These are phyloP conservation scores for Uropsilus gracilis DNA, from an alignment of 2,113 vertebrate genomes.

Conservation along the genomic window DNA sequence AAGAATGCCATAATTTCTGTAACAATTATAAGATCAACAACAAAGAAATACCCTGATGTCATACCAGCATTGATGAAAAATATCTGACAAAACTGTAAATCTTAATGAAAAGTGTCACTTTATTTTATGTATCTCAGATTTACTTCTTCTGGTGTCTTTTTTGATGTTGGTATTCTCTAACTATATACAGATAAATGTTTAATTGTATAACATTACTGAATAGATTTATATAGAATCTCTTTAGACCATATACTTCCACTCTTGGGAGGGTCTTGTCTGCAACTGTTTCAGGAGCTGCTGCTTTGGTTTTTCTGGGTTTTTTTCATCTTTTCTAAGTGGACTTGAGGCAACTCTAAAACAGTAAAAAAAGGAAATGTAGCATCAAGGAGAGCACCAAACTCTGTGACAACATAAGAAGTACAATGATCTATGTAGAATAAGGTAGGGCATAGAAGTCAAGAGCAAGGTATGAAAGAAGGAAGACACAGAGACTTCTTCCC, in stretches of 20 bases:
- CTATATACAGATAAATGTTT: background rate
- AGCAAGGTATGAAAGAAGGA: rapidly evolving
- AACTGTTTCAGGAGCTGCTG: background rate
- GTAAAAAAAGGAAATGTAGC: background rate
- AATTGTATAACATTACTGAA: background rate
- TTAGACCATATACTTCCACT: background rate
- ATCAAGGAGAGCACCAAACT: background rate
- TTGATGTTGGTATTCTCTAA: background rate
- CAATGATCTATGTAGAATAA: background rate
- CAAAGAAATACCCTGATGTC: background rate
- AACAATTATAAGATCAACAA: background rate
- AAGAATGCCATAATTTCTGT: background rate
- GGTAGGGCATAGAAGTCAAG: background rate
- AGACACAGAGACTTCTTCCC: background rate
- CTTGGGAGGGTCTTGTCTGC: background rate
- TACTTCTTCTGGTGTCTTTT: background rate
- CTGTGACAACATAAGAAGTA: background rate
- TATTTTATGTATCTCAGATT: background rate
- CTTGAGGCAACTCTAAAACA: constrained; percentile 3
- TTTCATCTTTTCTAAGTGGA: background rate
- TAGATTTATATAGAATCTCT: background rate
- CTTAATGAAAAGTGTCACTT: background rate
- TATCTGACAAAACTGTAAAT: background rate
- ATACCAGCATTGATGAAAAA: background rate
- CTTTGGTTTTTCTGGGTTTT: background rate